Evolutionary conservation across 2,888 invertebrate genomes (phyloP), one percentile per base, ranked within the genome.

Genomic region (Agrotis segetum): DNA sequence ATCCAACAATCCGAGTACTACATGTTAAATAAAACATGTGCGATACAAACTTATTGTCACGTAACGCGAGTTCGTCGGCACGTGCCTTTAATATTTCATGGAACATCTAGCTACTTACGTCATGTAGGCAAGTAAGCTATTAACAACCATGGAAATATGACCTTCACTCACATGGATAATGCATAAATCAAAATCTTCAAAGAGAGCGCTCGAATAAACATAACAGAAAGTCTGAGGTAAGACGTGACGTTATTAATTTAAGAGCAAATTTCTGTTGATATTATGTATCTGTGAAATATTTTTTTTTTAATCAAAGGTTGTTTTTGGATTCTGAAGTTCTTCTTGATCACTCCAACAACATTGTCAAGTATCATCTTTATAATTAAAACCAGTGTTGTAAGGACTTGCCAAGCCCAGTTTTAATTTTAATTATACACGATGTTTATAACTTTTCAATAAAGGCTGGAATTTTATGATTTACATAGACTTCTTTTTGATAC

Each of bases 21-120:
- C 19, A 65, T 64, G 64, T 67, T 81, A 80, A 75, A 78, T 77
- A 77, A 84, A 76, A 74, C 71, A 71, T 73, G 71, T 67, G 70
- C 66, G 71, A 79, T 75, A 76, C 67, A 71, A 83, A 74, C 63
- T 82, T 71, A 79, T 77, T 78, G 76, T 77, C 83, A 79, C 78
- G 77, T 77, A 77, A 74, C 73, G 55, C 71, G 60, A 62, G 72
- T 78, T 74, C 65, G 70, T 71, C 29, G 64, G 71, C 68, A 80
- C 83, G 83, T 83, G 77, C 46, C 50, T 40, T 71, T 55, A 76
- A 83, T 86, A 85, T 81, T 81, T 77, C 67, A 79, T 76, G 21
- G 29, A 65, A 65, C 74, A 67, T 71, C 58, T 70, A 77, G 70
- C 46, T 29, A 64, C 60, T 71, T 62, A 71, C 62, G 68, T 69